phyloP scores from a whole-genome alignment of 1,140 invertebrate genomes.

The Daktulosphaira vitifoliae region DNA sequence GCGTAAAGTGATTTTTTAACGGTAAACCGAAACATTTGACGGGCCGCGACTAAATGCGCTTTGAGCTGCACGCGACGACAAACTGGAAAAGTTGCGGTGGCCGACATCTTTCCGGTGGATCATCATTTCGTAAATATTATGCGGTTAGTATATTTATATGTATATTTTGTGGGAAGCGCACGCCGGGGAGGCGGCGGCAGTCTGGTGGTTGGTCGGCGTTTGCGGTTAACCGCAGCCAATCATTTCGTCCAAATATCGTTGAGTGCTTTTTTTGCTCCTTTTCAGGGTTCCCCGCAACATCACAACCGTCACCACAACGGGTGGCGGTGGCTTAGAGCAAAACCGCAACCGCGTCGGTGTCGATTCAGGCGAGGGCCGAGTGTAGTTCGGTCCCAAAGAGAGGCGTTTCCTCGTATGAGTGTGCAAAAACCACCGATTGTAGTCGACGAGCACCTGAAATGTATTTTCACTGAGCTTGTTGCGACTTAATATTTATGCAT shows the following conservation, averaged over 20 bases:
- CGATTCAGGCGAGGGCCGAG: constrained; percentile 2
- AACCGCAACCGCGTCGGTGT: constrained; percentile 27
- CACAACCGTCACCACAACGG: constrained; percentile 6
- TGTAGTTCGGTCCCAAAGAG: not conserved
- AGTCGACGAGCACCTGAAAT: too few relatives aligned
- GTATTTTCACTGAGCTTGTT: too few relatives aligned
- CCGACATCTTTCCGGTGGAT: too few relatives aligned
- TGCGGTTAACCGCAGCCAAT: constrained; percentile 34
- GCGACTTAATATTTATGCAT: too few relatives aligned
- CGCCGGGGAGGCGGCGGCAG: not conserved
- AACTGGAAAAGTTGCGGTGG: too few relatives aligned
- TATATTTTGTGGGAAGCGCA: too few relatives aligned
- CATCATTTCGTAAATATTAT: too few relatives aligned
- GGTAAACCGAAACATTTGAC: too few relatives aligned
- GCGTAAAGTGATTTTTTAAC: too few relatives aligned
- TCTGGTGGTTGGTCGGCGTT: constrained; percentile 25
- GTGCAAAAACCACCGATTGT: too few relatives aligned
- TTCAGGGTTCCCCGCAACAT: not conserved
- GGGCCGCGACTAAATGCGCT: too few relatives aligned
- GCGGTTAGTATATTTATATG: too few relatives aligned
- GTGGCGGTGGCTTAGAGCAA: not conserved
- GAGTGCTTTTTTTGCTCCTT: constrained; percentile 25
- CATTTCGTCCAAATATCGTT: constrained; percentile 27
- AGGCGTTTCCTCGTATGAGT: constrained; percentile 10
- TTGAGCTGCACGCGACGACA: not conserved